Evolutionary conservation across 2,888 invertebrate species (phyloP), one percentile per base, ranked within the genome.

Genomic region (Gisinianus flammeolus): DNA sequence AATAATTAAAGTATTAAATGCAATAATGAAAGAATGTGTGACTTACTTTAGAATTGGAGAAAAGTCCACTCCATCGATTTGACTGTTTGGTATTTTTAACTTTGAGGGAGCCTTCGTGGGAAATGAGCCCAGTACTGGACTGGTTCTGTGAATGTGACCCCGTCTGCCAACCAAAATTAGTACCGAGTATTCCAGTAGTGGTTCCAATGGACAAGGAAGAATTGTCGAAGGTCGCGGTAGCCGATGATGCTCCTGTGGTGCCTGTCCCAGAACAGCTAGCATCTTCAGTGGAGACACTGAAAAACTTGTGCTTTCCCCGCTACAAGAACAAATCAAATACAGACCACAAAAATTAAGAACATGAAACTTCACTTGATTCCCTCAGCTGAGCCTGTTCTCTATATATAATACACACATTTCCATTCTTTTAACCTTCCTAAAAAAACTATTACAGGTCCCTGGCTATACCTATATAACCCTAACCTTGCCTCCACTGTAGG

Each of bases 21-120:
- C n/a, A n/a, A n/a, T n/a, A n/a, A n/a, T n/a, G n/a, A n/a, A n/a
- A n/a, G 62, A 22, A n/a, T 62, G 8, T 24, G 10, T 62, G 22
- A 54, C 82, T 82, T 85, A 89, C 89, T 86, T 89, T 91, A 83
- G 83, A 82, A 85, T 91, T 91, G 77, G 92, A 91, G 86, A 92
- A 92, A 84, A 93, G 90, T 30, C 91, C 91, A 73, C 92, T 91
- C 91, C 92, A 92, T 80, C 92, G 89, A 86, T 91, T 91, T 82
- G 90, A 89, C 85, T 90, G 90, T 81, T 89, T 88, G 81, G 81
- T 79, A 66, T 82, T 83, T 77, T 85, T 85, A 56, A 84, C 84
- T 81, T 86, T 85, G 77, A 85, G 82, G 68, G 85, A 85, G 56
- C 85, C 85, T 78, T 85, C 85, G 76, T 85, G 85, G 33, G 85